A percentile compares a stretch with the other conserved stretches of the same genome.
Conservation (phyloP, 2,888 invertebrate genomes). For the Xestia sexstrigata region DNA sequence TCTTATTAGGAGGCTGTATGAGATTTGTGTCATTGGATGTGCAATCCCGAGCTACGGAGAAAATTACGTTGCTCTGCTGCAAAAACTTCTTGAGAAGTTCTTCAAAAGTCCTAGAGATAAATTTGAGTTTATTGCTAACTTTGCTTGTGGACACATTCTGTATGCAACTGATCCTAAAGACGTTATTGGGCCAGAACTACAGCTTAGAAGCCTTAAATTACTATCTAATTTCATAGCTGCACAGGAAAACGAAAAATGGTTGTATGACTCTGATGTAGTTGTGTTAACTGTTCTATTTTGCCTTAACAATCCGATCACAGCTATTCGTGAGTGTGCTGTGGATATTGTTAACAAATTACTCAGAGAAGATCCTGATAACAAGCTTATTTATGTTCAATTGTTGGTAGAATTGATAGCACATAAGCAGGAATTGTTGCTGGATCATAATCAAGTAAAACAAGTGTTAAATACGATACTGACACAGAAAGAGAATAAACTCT, state of each 20-base stretch:
- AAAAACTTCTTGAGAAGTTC: constrained; percentile 85
- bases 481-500: constrained; percentile 86
- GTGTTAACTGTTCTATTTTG: constrained; percentile 90
- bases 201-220: constrained; percentile 88
- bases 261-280: constrained; percentile 85
- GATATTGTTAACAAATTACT: constrained; percentile 86
- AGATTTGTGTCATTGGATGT: constrained; percentile 88
- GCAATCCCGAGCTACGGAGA: constrained; percentile 80
- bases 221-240: constrained; percentile 78
- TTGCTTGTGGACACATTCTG: constrained; percentile 88
- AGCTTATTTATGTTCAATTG: constrained; percentile 83
- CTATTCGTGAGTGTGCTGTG: constrained; percentile 90
- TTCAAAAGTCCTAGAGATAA: constrained; percentile 85
- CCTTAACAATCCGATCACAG: constrained; percentile 88
- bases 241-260: constrained; percentile 78
- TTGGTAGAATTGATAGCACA: constrained; percentile 86
- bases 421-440: constrained; percentile 91
- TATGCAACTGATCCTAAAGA: constrained; percentile 84
- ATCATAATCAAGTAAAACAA: constrained; percentile 92
- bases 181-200: constrained; percentile 86
- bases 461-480: constrained; percentile 92
- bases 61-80: constrained; percentile 82
- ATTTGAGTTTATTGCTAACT: constrained; percentile 90
- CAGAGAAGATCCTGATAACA: constrained; percentile 76
- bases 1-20: constrained; percentile 84